Base-by-base conservation (phyloP, 2,113 vertebrate genomes). In the Hypanus sabinus region DNA sequence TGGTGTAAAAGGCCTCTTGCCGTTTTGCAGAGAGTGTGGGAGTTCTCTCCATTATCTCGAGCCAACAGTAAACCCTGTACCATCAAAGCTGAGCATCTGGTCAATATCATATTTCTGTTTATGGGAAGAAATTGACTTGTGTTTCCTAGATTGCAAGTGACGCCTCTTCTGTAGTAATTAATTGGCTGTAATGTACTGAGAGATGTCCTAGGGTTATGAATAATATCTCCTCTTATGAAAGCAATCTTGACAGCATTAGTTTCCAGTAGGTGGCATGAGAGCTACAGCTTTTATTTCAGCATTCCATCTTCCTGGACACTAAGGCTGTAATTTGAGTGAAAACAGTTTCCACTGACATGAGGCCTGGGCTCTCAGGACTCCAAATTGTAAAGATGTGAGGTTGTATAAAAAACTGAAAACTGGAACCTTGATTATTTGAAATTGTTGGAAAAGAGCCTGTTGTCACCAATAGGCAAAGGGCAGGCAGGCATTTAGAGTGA, bases 201-300 rank as follows among this genome's bases (percentile, higher is more conserved):
- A 20, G 14, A 65, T 0, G 30, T 6, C 30, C 30, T 2, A 6
- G 14, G 30, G 57, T 65, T 18, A 30, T 60, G 27, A 65, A 20
- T 24, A 24, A 22, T 16, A 27, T 65, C 27, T n/a, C 57, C 55
- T 30, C n/a, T 88, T n/a, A 33, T 33, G 65, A 65, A 65, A 90
- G 65, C 65, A 90, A 90, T 65, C 30, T 33, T 18, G n/a, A n/a
- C 60, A 22, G 85, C 30, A 20, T 55, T 60, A 18, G 16, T 65
- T 30, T n/a, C 85, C 85, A 90, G 60, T 65, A 90, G 85, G 85
- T 90, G 85, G 85, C 60, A 65, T 90, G 0, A 33, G 60, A 65
- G 60, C 1, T 68, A 62, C n/a, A 90, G 85, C 30, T 65, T 65
- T 33, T 20, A 90, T 65, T 90, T 68, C 7, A 20, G 2, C 16